Evolutionary conservation across 2,888 invertebrate species (phyloP).

Genomic region (Chrysolina haemoptera): DNA sequence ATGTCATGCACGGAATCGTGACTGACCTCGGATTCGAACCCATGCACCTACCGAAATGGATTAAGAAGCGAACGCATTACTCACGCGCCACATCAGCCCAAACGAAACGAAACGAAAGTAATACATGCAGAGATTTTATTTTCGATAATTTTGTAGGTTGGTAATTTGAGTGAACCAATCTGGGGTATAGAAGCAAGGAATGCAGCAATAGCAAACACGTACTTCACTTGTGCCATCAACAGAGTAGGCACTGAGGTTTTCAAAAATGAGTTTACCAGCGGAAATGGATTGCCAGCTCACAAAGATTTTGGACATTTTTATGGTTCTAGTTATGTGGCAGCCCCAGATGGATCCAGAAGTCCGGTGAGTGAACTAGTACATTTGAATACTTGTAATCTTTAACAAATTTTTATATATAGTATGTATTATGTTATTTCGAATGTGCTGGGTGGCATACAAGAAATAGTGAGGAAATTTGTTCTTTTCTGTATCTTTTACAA

Average conservation of each 20-base stretch:
- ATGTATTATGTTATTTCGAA: no score
- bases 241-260: slow-evolving; percentile 93
- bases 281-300: slow-evolving; percentile 81
- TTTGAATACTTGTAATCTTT: not conserved
- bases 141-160: slow-evolving; percentile 63
- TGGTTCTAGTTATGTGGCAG: slow-evolving; percentile 94
- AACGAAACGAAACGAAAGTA: no score
- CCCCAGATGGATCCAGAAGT: slow-evolving; percentile 93
- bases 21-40: no score
- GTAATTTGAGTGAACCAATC: slow-evolving; percentile 87
- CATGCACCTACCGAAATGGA: no score
- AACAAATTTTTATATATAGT: no score
- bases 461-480: no score
- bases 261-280: slow-evolving; percentile 87
- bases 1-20: no score
- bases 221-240: slow-evolving; percentile 93
- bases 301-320: slow-evolving; percentile 94
- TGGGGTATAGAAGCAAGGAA: slow-evolving; percentile 97
- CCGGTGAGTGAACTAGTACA: slow-evolving; percentile 74
- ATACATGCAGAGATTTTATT: not conserved
- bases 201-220: slow-evolving; percentile 96
- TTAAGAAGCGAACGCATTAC: no score
- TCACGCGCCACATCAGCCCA: no score
- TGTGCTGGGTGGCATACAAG: no score
- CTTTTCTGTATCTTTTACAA: no score